Evolutionary conservation across 2,113 vertebrate species (phyloP).

Genomic region (Ammodytes dubius): DNA sequence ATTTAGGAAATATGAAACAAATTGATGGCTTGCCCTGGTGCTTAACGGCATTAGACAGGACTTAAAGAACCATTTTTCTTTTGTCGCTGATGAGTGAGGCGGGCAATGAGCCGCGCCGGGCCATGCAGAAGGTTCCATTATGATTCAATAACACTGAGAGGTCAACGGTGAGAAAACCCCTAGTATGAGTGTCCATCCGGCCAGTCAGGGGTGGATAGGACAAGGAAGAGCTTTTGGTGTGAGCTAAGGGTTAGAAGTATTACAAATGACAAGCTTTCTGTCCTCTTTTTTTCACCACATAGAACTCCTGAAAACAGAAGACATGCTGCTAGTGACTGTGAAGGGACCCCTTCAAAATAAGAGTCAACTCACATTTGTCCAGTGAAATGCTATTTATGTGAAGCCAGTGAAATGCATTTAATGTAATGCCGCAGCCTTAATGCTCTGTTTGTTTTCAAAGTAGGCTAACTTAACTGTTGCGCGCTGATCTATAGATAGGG

Average conservation of each 20-base stretch:
- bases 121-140: slow-evolving; percentile 1
- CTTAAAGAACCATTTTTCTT: slow-evolving; percentile 18
- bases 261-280: too few species aligned
- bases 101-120: slow-evolving; percentile 15
- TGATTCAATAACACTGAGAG: slow-evolving; percentile 29
- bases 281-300: too few species aligned
- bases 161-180: not conserved
- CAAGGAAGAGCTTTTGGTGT: not conserved
- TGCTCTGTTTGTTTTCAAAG: too few species aligned
- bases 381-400: too few species aligned
- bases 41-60: not conserved
- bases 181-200: slow-evolving; percentile 2
- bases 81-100: slow-evolving; percentile 10
- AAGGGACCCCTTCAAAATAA: too few species aligned
- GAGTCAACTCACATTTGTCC: too few species aligned
- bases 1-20: slow-evolving; percentile 8
- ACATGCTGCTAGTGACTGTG: too few species aligned
- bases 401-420: too few species aligned
- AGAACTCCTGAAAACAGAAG: not conserved
- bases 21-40: slow-evolving; percentile 2
- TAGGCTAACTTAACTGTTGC: too few species aligned
- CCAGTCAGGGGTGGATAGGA: slow-evolving; percentile 10
- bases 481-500: too few species aligned
- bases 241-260: too few species aligned
- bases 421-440: too few species aligned